Evolutionary conservation across 2,113 vertebrate species (phyloP), one percentile per base, ranked within the genome.

Genomic region (Abramis brama): DNA sequence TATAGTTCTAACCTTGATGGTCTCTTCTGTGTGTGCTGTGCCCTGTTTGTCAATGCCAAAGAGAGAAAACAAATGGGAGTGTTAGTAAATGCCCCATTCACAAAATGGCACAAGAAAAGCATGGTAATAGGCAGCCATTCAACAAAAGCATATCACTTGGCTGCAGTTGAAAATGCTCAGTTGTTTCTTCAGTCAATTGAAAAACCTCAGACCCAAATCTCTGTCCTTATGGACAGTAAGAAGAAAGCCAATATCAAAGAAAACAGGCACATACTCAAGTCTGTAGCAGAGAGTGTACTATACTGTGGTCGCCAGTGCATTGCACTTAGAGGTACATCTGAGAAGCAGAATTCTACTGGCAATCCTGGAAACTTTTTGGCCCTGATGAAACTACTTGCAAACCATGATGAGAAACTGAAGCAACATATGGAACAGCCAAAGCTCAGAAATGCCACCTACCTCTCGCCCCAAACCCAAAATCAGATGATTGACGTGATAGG

Each of bases 311-410:
- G 23, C n/a, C 39, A 50, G 45, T 77, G 75, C 43, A 59, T 30
- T 64, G 62, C 62, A 64, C 62, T 64, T 30, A 64, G 62, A 64
- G 62, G 25, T 64, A 64, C 39, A 74, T n/a, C 82, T 71, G 43
- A 83, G 82, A 39, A 55, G 60, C 82, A 70, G n/a, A 7, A 70
- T 70, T 47, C 23, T 66, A 71, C 25, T 70, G 82, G 39, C 23
- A 83, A 83, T 70, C 82, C 82, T 50, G 82, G 82, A 55, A 83
- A 83, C 43, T 70, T 83, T 19, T 55, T 83, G 45, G 36, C 82
- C 30, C 70, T 83, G 15, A 71, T 83, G 66, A 83, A 55, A 83
- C 8, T 83, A 30, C 66, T 74, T 27, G 23, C 82, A 45, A 83
- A 74, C 66, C 66, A 83, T 25, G 43, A 83, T 73, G 82, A 83